Evolutionary conservation across 2,797 vertebrate genomes (phyloP).

Genomic region (Botia almorhae): DNA sequence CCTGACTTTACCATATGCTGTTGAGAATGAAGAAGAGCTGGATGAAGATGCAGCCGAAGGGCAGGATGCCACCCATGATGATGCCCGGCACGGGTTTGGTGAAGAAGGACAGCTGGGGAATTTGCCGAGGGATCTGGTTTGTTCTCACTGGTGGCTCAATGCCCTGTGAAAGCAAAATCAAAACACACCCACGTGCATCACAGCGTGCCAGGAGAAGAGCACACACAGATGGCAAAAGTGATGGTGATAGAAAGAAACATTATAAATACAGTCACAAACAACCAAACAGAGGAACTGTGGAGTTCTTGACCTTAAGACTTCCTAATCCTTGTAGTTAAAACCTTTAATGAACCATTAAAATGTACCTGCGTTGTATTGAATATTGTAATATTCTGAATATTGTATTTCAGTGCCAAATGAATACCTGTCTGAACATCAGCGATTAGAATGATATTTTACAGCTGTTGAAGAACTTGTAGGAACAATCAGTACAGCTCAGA

Average conservation of each 20-base stretch:
- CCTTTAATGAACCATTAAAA: not conserved
- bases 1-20: constrained; percentile 87
- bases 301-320: not conserved
- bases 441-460: not conserved
- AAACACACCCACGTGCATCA: constrained; percentile 1
- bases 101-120: constrained; percentile 88
- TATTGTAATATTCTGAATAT: no score
- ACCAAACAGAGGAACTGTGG: not conserved
- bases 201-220: constrained; percentile 10
- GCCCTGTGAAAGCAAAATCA: constrained; percentile 68
- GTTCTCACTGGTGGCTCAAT: constrained; percentile 88
- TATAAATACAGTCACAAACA: constrained; percentile 10
- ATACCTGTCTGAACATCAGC: not conserved
- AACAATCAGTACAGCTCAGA: not conserved
- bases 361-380: no score
- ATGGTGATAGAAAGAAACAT: not conserved
- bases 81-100: constrained; percentile 87
- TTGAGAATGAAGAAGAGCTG: constrained; percentile 94
- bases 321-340: not conserved
- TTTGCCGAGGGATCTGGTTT: constrained; percentile 88
- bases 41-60: constrained; percentile 93
- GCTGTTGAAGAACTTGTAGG: not conserved
- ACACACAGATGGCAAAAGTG: constrained; percentile 26
- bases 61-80: constrained; percentile 88
- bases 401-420: not conserved